Percentiles rank a stretch among this genome's conserved stretches.
Evolutionary conservation across 2,888 invertebrate genomes (phyloP).

Genomic region (Drosophila phalerata): DNA sequence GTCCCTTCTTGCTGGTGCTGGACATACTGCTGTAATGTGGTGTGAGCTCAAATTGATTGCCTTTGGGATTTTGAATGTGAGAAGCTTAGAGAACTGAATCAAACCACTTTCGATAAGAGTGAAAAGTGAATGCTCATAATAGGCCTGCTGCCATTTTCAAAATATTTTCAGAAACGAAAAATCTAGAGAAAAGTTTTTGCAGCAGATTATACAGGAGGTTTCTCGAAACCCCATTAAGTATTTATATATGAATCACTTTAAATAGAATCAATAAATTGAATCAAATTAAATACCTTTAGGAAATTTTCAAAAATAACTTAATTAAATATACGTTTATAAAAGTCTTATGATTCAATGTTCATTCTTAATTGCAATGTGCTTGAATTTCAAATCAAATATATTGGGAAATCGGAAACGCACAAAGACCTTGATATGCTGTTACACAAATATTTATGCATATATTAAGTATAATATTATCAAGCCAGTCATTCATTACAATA

Average conservation of each 20-base stretch:
- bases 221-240: too few relatives aligned
- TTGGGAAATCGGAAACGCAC: conserved; percentile 14
- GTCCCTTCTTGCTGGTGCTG: conserved; percentile 1
- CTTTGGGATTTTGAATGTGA: conserved; percentile 19
- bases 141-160: background rate
- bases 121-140: background rate
- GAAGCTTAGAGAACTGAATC: conserved; percentile 1
- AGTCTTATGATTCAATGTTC: background rate
- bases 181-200: background rate
- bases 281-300: too few relatives aligned
- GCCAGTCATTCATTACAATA: background rate
- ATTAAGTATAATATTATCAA: background rate
- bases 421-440: conserved; percentile 17
- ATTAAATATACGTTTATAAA: background rate
- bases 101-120: background rate
- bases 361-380: background rate
- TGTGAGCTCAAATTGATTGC: background rate
- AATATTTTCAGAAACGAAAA: background rate
- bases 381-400: background rate
- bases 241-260: too few relatives aligned
- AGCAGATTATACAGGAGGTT: background rate
- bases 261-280: too few relatives aligned
- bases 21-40: conserved; percentile 19
- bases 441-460: conserved; percentile 30
- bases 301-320: background rate